Percentiles rank a stretch among this genome's conserved stretches.
Evolutionary conservation across 2,113 vertebrate genomes (phyloP).

Genomic region (Eretmochelys imbricata): DNA sequence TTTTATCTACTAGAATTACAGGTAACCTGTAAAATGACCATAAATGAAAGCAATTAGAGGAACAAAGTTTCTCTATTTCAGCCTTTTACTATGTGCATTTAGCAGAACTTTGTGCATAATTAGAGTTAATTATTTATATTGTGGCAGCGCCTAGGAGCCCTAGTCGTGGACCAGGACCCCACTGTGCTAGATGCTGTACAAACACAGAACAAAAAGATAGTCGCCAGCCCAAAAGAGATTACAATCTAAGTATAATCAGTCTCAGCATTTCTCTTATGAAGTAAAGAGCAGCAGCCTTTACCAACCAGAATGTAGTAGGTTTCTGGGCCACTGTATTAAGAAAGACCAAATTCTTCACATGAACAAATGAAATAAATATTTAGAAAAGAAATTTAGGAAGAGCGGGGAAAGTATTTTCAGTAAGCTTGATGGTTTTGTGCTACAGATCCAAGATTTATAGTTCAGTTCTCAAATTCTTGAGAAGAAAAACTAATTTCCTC

Average conservation of each 20-base stretch:
- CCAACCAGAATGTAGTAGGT: not conserved
- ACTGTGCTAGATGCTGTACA: not conserved
- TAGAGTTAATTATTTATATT: not conserved
- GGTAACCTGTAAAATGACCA: not conserved
- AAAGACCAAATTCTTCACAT: not conserved
- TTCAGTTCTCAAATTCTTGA: not conserved
- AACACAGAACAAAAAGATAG: not conserved
- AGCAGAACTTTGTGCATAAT: not conserved
- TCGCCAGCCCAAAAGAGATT: not conserved
- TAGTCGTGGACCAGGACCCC: not conserved
- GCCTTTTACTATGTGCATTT: not conserved
- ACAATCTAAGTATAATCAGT: not conserved
- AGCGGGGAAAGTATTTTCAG: not conserved
- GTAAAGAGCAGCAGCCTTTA: not conserved
- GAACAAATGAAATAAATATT: not conserved
- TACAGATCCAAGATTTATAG: not conserved
- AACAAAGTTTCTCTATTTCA: not conserved
- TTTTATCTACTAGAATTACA: not conserved
- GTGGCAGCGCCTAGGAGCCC: not conserved
- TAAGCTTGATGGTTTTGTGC: not conserved
- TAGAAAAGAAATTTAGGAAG: not conserved
- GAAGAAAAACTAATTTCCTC: conserved; percentile 14
- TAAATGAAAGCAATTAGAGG: not conserved
- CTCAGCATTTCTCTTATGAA: not conserved
- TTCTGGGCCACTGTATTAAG: not conserved